Evolutionary conservation across 2,888 invertebrate genomes (phyloP).

Genomic region (Hydrotaea cyrtoneurina): DNA sequence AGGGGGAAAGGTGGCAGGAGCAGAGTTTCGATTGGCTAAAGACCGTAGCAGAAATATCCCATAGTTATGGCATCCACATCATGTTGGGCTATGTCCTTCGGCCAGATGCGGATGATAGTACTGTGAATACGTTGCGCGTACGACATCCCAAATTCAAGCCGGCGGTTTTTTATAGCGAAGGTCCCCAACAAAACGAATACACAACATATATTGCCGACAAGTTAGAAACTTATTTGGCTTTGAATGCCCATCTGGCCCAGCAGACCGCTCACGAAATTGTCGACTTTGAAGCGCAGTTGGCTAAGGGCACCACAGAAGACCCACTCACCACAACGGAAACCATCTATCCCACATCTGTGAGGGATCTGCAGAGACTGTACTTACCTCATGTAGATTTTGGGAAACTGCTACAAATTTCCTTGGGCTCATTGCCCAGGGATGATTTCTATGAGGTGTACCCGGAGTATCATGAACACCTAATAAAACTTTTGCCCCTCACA

Average conservation of each 20-base stretch:
- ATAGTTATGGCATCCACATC: not conserved
- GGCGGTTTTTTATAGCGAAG: too few relatives aligned
- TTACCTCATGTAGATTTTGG: constrained; percentile 71
- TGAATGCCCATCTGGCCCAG: constrained; percentile 64
- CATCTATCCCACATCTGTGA: constrained; percentile 61
- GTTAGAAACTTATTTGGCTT: constrained; percentile 64
- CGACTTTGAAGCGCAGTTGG: constrained; percentile 64
- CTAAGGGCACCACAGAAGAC: constrained; percentile 33
- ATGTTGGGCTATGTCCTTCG: constrained; percentile 68
- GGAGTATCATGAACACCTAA: not conserved
- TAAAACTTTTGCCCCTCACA: not conserved
- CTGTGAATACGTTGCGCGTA: constrained; percentile 56
- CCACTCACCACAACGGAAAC: constrained; percentile 37
- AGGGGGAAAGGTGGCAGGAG: constrained; percentile 43
- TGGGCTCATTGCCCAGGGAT: constrained; percentile 69
- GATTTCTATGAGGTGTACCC: constrained; percentile 63
- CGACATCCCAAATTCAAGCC: constrained; percentile 46
- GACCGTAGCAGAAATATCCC: not conserved
- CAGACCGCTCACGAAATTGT: constrained; percentile 69
- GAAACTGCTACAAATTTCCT: constrained; percentile 71
- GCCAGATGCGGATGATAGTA: constrained; percentile 65
- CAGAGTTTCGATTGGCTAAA: not conserved
- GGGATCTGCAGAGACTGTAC: constrained; percentile 52
- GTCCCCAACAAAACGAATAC: not conserved
- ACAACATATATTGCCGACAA: constrained; percentile 37